Base-by-base conservation (phyloP, 2,113 vertebrate genomes). In the Macquaria australasica region DNA sequence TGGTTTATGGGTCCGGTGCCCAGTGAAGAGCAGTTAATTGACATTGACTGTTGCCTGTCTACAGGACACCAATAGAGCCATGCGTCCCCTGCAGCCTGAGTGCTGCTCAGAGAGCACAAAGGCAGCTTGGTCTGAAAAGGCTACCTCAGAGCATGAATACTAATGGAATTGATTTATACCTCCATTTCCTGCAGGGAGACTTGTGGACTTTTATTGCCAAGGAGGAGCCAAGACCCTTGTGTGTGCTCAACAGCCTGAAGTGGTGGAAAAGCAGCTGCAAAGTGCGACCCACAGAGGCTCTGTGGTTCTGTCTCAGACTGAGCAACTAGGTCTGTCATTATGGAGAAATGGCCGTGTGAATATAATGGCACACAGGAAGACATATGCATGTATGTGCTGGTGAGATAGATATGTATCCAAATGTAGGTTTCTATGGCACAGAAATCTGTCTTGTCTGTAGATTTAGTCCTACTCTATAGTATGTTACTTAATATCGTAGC, bases 131-230 rank as follows among this genome's bases (percentile, higher is more conserved):
- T 74, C 67, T 88, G 91, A 93, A 94, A 93, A 83, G 91, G 85
- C 88, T 53, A 87, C 83, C 89, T 89, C 80, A 73, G 88, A 90
- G 88, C 88, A 80, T 84, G 82, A 93, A 93, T 92, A 85, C 90
- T 95, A 95, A 95, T 95, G 81, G 91, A 43, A 93, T 92, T 91
- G 93, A 95, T 94, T 91, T 88, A 90, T 90, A 89, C 82, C 81
- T 85, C 90, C 51, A 79, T 87, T 88, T 92, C 85, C 83, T 91
- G 68, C 85, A 77, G 88, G 87, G 87, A 89, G 81, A 88, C 87
- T 77, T 73, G 73, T 83, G 86, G 85, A 75, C 86, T 86, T 82
- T 80, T 85, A 83, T 90, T 89, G 63, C 81, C 66, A 64, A 88
- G 67, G n/a, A 82, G 80, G 81, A 87, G 72, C 68, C 51, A 63